Base-by-base conservation (phyloP, 30 jellyfish, hydroid and myxozoan species). In the Cassiopea xamachana region DNA sequence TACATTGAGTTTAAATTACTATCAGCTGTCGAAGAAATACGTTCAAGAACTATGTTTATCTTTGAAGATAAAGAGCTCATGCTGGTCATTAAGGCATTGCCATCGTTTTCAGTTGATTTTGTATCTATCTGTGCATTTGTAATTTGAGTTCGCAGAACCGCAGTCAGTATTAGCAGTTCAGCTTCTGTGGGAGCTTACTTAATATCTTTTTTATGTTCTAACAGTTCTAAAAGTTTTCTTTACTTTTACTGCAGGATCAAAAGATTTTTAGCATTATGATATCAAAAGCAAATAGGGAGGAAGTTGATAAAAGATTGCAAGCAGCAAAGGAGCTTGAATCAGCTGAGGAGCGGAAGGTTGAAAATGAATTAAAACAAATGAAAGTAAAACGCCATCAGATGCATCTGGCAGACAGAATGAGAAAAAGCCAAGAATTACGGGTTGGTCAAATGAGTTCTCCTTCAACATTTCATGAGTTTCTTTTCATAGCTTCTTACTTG, bases 281-380 rank as follows among this genome's bases (percentile, higher is more conserved):
- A 5, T 46, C 89, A 50, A 87, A 76, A 27, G 89, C 85, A 14
- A 87, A 68, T 17, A 82, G 48, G 78, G 94, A 87, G 46, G 87
- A 79, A 16, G 89, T 76, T 27, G 90, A 79, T 16, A 48, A 48
- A 44, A 55, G 85, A 68, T 7, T 81, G 69, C 75, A 70, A 48
- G 79, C 94, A 1, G 76, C 46, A 48, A 86, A 69, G 18, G 74
- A 73, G 51, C 80, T 46, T 16, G 80, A 73, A n/a, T 64, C 50
- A 69, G 72, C 85, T n/a, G 90, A 69, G 45, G 73, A 87, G 69
- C 80, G 49, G 51, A 27, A 62, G 4, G 72, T 47, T 1, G 90
- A 82, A 67, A 69, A 69, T 82, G 90, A 64, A 46, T 15, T 64
- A 73, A 82, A 82, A 49, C 82, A 62, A 61, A 43, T 82, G 80